A percentile compares a stretch with the other conserved stretches of the same genome.
These are phyloP conservation scores for Drosophila bunnanda DNA, from an alignment of 2,888 invertebrate genomes.

Conservation along the genomic window DNA sequence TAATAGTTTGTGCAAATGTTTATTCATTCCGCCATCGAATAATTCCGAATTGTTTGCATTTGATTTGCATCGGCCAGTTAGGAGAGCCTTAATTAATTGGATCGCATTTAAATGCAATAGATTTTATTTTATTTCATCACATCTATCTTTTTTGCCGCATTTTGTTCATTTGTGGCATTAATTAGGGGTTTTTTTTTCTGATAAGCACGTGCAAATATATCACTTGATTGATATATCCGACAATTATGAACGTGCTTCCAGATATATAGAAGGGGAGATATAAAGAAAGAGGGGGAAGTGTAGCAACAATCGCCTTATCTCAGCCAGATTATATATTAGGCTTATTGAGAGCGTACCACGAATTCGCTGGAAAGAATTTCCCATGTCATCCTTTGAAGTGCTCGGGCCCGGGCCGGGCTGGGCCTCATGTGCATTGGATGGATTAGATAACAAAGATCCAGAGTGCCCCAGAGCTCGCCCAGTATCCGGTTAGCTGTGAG, in stretches of 20 bases:
- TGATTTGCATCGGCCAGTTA: conserved; percentile 45
- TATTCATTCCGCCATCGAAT: conserved; percentile 44
- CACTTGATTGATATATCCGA: conserved; percentile 10
- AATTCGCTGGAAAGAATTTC: conserved; percentile 12
- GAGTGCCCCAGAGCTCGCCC: conserved; percentile 23
- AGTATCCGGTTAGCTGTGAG: conserved; percentile 44
- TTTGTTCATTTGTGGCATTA: conserved; percentile 54
- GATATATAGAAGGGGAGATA: not conserved
- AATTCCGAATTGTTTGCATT: conserved; percentile 44
- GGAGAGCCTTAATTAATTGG: conserved; percentile 44
- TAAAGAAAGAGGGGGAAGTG: not conserved
- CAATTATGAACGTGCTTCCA: not conserved
- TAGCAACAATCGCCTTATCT: conserved; percentile 4
- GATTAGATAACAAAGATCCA: conserved; percentile 46
- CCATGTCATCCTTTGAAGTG: conserved; percentile 23
- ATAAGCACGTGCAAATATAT: conserved; percentile 11
- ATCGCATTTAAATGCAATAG: conserved; percentile 55
- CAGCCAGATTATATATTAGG: conserved; percentile 1
- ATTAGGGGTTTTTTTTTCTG: conserved; percentile 27
- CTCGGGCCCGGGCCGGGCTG: not conserved
- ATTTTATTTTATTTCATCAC: conserved; percentile 8
- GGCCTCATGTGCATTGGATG: conserved; percentile 32
- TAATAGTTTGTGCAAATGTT: conserved; percentile 56
- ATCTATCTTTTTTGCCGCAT: no score
- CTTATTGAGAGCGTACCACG: conserved; percentile 3